A percentile compares a stretch with the other conserved stretches of the same genome.
These are phyloP conservation scores for Phasianus colchicus DNA, from an alignment of 2,113 vertebrate genomes.

Conservation along the genomic window DNA sequence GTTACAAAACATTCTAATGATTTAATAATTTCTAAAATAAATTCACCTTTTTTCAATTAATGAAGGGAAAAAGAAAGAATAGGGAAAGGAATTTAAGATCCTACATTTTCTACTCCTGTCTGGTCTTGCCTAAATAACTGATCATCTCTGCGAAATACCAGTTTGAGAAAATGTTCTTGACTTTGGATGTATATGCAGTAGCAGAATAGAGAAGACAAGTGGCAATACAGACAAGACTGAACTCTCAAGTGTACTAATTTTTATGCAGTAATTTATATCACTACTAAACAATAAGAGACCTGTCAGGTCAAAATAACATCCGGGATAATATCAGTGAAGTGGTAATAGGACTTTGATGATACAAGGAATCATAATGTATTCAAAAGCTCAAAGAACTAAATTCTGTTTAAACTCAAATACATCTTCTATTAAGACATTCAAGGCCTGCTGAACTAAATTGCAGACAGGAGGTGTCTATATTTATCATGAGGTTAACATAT, in stretches of 20 bases:
- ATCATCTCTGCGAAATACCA: background rate
- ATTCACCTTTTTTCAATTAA: accelerated
- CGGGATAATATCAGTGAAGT: background rate
- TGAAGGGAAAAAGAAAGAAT: background rate
- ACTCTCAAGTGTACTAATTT: constrained; percentile 7
- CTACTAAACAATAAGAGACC: background rate
- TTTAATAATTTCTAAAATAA: background rate
- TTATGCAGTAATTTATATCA: constrained; percentile 10
- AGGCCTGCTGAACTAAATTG: background rate
- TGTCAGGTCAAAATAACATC: constrained; percentile 16
- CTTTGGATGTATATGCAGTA: background rate
- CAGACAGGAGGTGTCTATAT: background rate
- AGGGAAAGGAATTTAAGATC: background rate
- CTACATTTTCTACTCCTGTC: background rate
- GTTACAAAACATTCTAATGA: background rate
- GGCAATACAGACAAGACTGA: background rate
- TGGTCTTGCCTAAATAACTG: background rate
- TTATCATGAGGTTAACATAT: background rate
- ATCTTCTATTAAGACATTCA: background rate
- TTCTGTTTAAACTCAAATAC: background rate
- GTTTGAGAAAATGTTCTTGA: background rate
- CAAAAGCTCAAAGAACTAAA: background rate
- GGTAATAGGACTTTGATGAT: constrained; percentile 17
- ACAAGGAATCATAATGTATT: background rate
- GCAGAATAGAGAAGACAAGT: constrained; percentile 20